Evolutionary conservation across 2,888 invertebrate genomes (phyloP), one percentile per base, ranked within the genome.

Genomic region (Tridacna gigas): DNA sequence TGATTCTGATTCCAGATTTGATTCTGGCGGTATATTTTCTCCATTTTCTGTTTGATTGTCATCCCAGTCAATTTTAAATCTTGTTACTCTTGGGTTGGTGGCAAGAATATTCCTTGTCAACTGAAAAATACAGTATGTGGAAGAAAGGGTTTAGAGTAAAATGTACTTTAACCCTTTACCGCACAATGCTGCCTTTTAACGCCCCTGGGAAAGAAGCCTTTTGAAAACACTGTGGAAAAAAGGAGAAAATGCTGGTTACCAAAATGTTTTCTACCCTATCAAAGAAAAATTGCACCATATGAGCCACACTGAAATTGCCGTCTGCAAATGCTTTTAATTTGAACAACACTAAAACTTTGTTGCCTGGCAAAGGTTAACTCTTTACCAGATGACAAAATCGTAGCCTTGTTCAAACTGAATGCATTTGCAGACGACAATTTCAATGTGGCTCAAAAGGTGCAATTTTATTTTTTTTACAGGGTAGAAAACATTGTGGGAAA

Each of bases 61-160:
- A 83, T 95, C 98, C 99, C 99, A 99, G 94, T 99, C 98, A 75
- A 99, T 99, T 95, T 99, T 99, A 95, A 99, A 99, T 89, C 97
- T 96, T 4, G 99, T 99, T 4, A 99, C 99, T 92, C 99, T 96
- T 0, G 99, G 99, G 95, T 98, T 97, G 1, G 97, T 97, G 0
- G 97, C 98, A 56, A 98, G 95, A 84, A 98, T 97, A 95, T 97
- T 97, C 89, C 97, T 96, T 66, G 96, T 96, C 20, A 97, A 95
- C 96, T 95, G 91, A n/a, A 91, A 87, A 71, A n/a, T 37, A 37
- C 37, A 37, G n/a, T n/a, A 37, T 4, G 37, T 7, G 37, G 7
- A 37, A 37, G 3, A 37, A 37, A 37, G 37, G 37, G 7, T 37
- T 37, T 37, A 37, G 37, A 37, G 37, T 37, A 37, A 7, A 2